Evolutionary conservation across 2,113 vertebrate species (phyloP).

Genomic region (Halichoerus grypus): DNA sequence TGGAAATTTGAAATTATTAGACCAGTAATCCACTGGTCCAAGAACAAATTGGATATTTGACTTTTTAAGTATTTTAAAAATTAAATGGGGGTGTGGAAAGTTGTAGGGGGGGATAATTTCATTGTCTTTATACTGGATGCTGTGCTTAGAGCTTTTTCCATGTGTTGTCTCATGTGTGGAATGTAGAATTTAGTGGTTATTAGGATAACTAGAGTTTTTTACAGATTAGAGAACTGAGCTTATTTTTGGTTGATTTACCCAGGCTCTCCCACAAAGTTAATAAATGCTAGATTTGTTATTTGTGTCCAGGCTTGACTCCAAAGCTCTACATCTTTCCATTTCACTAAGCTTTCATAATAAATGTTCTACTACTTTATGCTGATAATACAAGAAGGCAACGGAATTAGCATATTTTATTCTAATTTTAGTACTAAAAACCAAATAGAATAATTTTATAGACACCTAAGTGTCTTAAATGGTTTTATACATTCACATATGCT

Average conservation of each 20-base stretch:
- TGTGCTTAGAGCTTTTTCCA: not conserved
- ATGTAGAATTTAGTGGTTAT: not conserved
- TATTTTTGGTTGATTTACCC: not conserved
- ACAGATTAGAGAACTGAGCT: slow-evolving; percentile 4
- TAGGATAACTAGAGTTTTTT: slow-evolving; percentile 13
- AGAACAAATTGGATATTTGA: slow-evolving; percentile 20
- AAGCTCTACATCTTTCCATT: not conserved
- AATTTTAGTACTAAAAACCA: slow-evolving; percentile 19
- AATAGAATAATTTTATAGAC: not conserved
- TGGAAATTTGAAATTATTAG: slow-evolving; percentile 47
- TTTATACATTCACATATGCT: not conserved
- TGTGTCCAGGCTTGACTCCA: slow-evolving; percentile 25
- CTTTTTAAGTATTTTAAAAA: slow-evolving; percentile 36
- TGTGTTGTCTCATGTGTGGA: not conserved
- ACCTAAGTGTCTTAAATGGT: slow-evolving; percentile 9
- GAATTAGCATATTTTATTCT: not conserved
- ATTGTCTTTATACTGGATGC: not conserved
- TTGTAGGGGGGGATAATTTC: not conserved
- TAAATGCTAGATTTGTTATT: slow-evolving; percentile 45
- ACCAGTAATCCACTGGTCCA: not conserved
- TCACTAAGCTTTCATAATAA: slow-evolving; percentile 35
- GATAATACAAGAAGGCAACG: slow-evolving; percentile 7
- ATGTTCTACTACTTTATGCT: slow-evolving; percentile 1
- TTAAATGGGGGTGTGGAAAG: not conserved
- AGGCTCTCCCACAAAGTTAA: not conserved